These are phyloP conservation scores for Protula sp. DNA, from an alignment of 2,888 invertebrate species.

Conservation along the genomic window DNA sequence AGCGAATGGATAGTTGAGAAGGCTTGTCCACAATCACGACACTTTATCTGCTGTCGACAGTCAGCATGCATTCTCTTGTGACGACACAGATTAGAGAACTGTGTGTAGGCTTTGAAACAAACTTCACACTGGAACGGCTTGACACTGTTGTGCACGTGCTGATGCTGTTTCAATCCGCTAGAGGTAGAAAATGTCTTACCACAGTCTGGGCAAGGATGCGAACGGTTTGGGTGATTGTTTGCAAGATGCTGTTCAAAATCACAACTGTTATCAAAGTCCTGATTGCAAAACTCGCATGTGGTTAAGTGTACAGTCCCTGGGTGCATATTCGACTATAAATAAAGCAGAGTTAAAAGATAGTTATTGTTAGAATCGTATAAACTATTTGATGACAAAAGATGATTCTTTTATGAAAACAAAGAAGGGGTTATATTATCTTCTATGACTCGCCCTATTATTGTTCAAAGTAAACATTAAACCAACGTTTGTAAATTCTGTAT, in stretches of 20 bases:
- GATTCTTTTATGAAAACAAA: too few species aligned
- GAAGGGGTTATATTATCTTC: too few species aligned
- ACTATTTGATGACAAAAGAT: too few species aligned
- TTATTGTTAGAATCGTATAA: too few species aligned
- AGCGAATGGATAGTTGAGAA: constrained; percentile 88
- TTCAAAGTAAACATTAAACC: too few species aligned
- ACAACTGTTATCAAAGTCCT: not conserved
- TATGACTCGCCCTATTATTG: too few species aligned
- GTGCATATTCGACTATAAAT: not conserved
- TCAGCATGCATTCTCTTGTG: constrained; percentile 98
- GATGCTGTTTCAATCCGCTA: constrained; percentile 96
- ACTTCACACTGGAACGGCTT: constrained; percentile 81
- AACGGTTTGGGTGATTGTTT: not conserved
- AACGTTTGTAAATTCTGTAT: too few species aligned
- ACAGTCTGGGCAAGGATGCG: constrained; percentile 73
- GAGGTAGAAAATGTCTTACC: constrained; percentile 98
- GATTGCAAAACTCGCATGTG: not conserved
- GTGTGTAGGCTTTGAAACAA: constrained; percentile 94
- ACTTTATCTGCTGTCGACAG: constrained; percentile 86
- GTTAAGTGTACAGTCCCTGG: not conserved
- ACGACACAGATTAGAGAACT: constrained; percentile 98
- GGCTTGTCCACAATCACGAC: constrained; percentile 86
- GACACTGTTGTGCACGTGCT: constrained; percentile 96
- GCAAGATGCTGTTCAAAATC: not conserved
- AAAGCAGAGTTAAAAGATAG: too few species aligned